Percentiles rank a stretch among this genome's conserved stretches.
Conservation (phyloP, 2,113 vertebrate species). For the Acinonyx jubatus region DNA sequence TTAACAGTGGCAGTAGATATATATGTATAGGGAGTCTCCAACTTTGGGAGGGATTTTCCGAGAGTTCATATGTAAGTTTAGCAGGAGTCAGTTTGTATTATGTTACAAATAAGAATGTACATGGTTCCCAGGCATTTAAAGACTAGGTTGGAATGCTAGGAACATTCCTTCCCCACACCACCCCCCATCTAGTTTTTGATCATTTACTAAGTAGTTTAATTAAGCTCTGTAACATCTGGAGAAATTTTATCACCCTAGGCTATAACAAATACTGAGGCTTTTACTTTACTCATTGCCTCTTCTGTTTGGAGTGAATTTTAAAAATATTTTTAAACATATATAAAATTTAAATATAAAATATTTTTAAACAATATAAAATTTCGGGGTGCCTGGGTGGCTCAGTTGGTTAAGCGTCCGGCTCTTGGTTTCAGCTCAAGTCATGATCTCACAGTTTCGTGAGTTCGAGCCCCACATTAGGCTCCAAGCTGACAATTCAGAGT, state of each 20-base stretch:
- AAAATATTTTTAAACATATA: background rate
- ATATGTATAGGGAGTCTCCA: background rate
- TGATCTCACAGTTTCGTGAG: no score
- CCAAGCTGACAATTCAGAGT: no score
- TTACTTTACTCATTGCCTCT: background rate
- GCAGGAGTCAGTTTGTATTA: background rate
- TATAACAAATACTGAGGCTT: conserved; percentile 24
- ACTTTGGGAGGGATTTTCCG: conserved; percentile 4
- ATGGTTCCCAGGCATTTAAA: conserved; percentile 3
- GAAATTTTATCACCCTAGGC: background rate
- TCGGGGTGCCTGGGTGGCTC: no score
- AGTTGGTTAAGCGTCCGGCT: no score
- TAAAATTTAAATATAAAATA: no score
- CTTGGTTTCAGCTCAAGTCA: no score
- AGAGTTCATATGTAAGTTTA: conserved; percentile 46
- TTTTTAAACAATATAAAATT: background rate
- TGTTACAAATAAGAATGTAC: conserved; percentile 29
- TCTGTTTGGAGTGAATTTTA: conserved; percentile 3
- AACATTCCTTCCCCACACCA: background rate
- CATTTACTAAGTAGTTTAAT: conserved; percentile 52
- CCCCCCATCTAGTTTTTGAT: background rate
- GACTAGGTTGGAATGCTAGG: background rate
- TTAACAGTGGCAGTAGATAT: background rate
- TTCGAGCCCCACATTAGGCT: no score
- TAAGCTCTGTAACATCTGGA: background rate